These are phyloP conservation scores for Neodiprion virginianus DNA, from an alignment of 1,140 invertebrate genomes.

Conservation along the genomic window DNA sequence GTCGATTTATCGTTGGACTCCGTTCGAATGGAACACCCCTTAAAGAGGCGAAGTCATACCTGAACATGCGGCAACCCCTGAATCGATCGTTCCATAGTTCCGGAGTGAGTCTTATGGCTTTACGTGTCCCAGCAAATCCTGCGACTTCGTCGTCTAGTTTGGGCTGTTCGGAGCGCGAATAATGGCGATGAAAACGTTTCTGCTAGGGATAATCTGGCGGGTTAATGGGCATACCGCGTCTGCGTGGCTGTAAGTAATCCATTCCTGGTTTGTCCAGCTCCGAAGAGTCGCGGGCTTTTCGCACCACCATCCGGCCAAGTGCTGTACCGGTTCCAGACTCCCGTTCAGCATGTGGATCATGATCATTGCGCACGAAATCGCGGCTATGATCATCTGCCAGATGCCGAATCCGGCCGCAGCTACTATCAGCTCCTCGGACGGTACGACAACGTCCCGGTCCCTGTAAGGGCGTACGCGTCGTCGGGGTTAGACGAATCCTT, in stretches of 20 bases:
- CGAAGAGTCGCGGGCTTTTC: constrained; percentile 30
- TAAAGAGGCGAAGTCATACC: background rate
- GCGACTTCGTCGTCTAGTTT: too few species aligned
- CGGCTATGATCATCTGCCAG: constrained; percentile 29
- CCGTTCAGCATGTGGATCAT: constrained; percentile 28
- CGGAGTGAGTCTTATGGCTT: background rate
- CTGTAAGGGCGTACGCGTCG: constrained; percentile 7
- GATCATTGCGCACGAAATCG: constrained; percentile 23
- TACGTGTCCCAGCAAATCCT: background rate
- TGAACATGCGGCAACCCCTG: background rate
- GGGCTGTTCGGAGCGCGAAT: too few species aligned
- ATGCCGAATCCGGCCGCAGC: constrained; percentile 26
- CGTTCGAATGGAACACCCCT: background rate
- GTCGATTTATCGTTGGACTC: background rate
- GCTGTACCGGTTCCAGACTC: constrained; percentile 24
- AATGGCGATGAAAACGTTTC: too few species aligned
- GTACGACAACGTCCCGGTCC: constrained; percentile 16
- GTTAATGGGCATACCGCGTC: background rate
- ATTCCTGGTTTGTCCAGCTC: constrained; percentile 28
- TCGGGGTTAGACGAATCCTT: background rate
- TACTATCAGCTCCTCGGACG: constrained; percentile 28
- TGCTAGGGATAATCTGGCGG: too few species aligned
- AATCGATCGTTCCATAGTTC: background rate
- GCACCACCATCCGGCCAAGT: constrained; percentile 32
- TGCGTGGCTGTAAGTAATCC: constrained; percentile 31